Evolutionary conservation across 2,888 invertebrate species (phyloP), one percentile per base, ranked within the genome.

Genomic region (Ypsolopha scabrella): DNA sequence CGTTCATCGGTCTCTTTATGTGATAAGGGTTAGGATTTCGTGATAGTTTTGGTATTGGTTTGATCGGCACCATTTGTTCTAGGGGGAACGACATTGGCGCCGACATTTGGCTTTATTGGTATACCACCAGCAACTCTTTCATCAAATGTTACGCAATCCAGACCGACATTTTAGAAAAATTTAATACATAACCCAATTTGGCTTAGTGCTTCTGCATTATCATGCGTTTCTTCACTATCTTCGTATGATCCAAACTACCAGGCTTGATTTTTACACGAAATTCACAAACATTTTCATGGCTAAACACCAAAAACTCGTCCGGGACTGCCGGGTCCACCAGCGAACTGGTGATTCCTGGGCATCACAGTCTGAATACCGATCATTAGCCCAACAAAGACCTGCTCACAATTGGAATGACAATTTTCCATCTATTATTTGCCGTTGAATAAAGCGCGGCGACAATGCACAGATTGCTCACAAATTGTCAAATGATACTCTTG

Each of bases 1-100:
- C 98, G 79, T 98, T 98, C 98, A 98, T 98, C 10, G 98, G 98
- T 59, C 98, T 88, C 73, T 98, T 98, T 64, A 98, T 97, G 75
- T 97, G 96, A 53, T 80, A 85, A 0, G 83, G 81, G 48, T 81
- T 83, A 0, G 77, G 63, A 11, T 94, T 91, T 57, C 93, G 91
- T 43, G 81, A 64, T 47, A 77, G 52, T 57, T 81, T 81, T 24
- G 68, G 64, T 13, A 13, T 37, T 64, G 70, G 67, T 59, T 79
- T 78, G n/a, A 64, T 51, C 13, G 64, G 54, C 11, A 66, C 60
- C 34, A n/a, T 9, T n/a, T 56, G 48, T 46, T 79, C 75, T 53
- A 79, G 56, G 58, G 70, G 72, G 8, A 36, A 47, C 4, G 47
- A 11, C 47, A 47, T 47, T 24, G 24, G 4, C 24, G n/a, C n/a